These are phyloP conservation scores for Halictus ligatus DNA, from an alignment of 2,888 invertebrate genomes.

Conservation along the genomic window DNA sequence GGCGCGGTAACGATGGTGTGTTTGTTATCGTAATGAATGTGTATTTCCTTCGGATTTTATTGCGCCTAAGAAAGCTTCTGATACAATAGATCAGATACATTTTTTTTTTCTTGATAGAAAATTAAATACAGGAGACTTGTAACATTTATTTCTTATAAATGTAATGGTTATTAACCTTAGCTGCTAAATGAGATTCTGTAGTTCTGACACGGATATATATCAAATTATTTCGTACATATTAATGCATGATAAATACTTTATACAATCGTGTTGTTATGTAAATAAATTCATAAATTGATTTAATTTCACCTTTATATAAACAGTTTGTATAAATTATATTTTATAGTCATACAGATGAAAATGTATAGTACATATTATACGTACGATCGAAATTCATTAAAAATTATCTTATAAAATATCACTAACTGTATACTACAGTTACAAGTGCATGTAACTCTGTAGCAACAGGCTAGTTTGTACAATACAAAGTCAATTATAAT, in stretches of 20 bases:
- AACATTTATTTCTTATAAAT: conserved; percentile 10
- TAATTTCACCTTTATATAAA: conserved; percentile 30
- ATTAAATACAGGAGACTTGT: conserved; percentile 7
- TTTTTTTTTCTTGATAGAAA: conserved; percentile 6
- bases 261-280: conserved; percentile 19
- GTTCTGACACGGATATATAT: conserved; percentile 14
- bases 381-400: conserved; percentile 29
- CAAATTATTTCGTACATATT: conserved; percentile 18
- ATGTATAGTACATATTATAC: conserved; percentile 16
- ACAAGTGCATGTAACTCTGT: conserved; percentile 33
- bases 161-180: neutral
- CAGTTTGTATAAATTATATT: conserved; percentile 30
- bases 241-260: conserved; percentile 31
- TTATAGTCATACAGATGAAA: conserved; percentile 26
- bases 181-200: neutral
- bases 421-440: conserved; percentile 32
- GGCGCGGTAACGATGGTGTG: neutral
- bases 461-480: conserved; percentile 79
- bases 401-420: conserved; percentile 22
- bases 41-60: neutral
- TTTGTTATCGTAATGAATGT: neutral
- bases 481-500: conserved; percentile 41
- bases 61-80: neutral
- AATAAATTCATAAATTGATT: conserved; percentile 8
- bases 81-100: conserved; percentile 7